These are phyloP conservation scores for Chrysomela aeneicollis DNA, from an alignment of 2,888 invertebrate species.

Conservation along the genomic window DNA sequence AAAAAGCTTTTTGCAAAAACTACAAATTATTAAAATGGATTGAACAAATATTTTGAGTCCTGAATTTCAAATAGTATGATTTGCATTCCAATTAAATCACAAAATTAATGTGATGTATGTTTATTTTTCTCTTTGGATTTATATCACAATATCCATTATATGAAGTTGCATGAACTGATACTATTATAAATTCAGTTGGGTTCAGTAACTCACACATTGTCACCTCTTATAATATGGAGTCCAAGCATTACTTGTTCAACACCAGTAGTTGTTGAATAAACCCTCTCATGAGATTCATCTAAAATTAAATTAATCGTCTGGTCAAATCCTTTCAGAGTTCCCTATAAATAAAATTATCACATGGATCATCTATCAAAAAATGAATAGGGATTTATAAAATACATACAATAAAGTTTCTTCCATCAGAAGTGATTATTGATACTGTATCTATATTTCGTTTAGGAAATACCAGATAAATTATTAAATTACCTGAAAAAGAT, in stretches of 20 bases:
- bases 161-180: not conserved
- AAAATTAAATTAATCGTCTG: conserved; percentile 98
- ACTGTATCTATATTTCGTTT: conserved; percentile 72
- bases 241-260: conserved; percentile 96
- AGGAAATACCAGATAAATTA: not conserved
- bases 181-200: not conserved
- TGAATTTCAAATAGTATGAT: no score
- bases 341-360: conserved; percentile 64
- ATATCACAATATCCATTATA: no score
- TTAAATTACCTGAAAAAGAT: not conserved
- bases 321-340: conserved; percentile 97
- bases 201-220: conserved; percentile 82
- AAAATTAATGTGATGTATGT: no score
- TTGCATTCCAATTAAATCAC: no score
- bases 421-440: conserved; percentile 95
- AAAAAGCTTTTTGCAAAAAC: no score
- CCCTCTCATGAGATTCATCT: conserved; percentile 97
- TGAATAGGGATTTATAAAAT: conserved; percentile 10
- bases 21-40: no score
- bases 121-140: no score
- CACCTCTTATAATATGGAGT: conserved; percentile 96
- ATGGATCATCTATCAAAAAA: not conserved
- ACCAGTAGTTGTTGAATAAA: conserved; percentile 92
- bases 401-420: conserved; percentile 89
- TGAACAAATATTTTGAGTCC: no score